Evolutionary conservation across 2,797 vertebrate genomes (phyloP), one percentile per base, ranked within the genome.

Genomic region (Takifugu ocellatus): DNA sequence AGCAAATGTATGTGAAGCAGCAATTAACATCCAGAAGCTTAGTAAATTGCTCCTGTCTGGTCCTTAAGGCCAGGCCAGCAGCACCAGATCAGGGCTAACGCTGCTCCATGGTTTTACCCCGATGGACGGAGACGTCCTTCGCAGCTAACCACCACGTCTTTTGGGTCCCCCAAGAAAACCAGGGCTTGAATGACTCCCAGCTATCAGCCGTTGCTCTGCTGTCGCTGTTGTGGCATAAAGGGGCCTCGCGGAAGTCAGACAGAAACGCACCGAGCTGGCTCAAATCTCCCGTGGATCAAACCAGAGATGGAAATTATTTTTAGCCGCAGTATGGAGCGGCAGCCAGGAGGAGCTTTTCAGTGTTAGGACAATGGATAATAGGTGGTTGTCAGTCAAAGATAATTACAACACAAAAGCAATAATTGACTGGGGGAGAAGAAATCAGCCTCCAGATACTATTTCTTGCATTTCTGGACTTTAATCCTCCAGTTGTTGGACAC

Each of bases 331-430:
- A 48, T 48, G 53, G 17, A 49, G 62, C 57, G 60, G 62, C 78
- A 83, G 79, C 72, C 74, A 78, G 81, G 62, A 64, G 50, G 61
- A 14, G 49, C 59, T 72, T 74, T 68, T 74, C 65, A 59, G 24
- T 55, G 65, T 74, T 61, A 55, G 63, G 63, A 83, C 74, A 70
- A 79, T 36, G 67, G 69, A 66, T 70, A 77, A 84, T 60, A 52
- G 57, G 39, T 60, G 31, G 58, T 54, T 85, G 82, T 80, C 81
- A 85, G 44, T 80, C 75, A 77, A 50, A 55, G 31, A 33, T 58
- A 72, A 55, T 62, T 66, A 61, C 53, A 51, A 36, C 64, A 68
- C 60, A 70, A 56, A 51, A 60, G 64, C 12, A 39, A 66, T 52
- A 39, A 24, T 52, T 67, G 74, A 74, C 46, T 24, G 59, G 33